These are phyloP conservation scores for Dasyornis broadbenti DNA, from an alignment of 2,113 vertebrate species.

Conservation along the genomic window DNA sequence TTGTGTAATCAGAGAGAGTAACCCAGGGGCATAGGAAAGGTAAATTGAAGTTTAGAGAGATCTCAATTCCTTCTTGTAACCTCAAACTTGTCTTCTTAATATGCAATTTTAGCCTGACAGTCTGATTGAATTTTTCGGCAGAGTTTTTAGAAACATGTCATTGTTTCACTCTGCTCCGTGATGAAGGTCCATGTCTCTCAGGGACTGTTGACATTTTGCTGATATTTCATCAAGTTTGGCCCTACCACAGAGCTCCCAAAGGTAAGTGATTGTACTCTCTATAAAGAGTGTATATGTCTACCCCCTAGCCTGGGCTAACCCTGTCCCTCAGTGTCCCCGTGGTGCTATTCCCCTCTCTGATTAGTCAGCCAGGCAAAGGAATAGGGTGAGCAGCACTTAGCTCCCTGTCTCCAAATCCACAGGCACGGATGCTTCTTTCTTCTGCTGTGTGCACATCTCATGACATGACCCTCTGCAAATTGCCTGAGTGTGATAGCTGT, in stretches of 20 bases:
- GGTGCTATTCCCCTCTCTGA: background rate
- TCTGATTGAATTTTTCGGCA: background rate
- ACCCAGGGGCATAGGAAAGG: background rate
- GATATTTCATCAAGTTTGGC: background rate
- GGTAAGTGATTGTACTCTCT: background rate
- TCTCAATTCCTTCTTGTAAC: background rate
- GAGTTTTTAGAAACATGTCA: constrained; percentile 1
- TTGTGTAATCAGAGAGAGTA: background rate
- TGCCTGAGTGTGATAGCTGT: background rate
- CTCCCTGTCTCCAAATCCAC: background rate
- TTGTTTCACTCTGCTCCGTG: background rate
- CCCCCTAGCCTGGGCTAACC: background rate
- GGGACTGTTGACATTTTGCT: constrained; percentile 28
- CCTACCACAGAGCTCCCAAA: background rate
- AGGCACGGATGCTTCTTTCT: background rate
- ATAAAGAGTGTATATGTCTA: background rate
- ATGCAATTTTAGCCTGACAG: background rate
- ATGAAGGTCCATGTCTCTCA: background rate
- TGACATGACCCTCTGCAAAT: background rate
- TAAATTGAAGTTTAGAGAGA: background rate
- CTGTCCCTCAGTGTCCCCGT: background rate
- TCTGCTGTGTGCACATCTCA: background rate
- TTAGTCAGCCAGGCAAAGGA: background rate
- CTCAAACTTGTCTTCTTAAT: background rate
- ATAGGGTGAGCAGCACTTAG: background rate